A percentile compares a stretch with the other conserved stretches of the same genome.
phyloP scores from a whole-genome alignment of 1,140 invertebrate species.

The Scaptomyza graminum region DNA sequence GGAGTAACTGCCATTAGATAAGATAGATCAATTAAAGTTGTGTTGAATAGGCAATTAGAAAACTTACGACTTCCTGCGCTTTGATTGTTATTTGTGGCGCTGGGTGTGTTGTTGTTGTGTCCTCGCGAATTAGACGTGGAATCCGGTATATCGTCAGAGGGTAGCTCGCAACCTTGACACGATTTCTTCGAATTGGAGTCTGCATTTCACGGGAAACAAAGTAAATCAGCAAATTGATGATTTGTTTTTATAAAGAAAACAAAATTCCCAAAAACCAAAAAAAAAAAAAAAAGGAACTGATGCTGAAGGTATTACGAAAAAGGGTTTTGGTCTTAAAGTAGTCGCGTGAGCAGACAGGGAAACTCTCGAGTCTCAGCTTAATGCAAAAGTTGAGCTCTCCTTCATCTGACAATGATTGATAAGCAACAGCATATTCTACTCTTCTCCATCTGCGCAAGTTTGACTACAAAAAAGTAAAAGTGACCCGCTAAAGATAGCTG shows the following conservation, averaged over 20 bases:
- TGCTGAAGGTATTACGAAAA: slow-evolving; percentile 50
- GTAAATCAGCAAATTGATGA: slow-evolving; percentile 73
- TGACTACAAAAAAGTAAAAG: slow-evolving; percentile 71
- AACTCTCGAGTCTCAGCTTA: slow-evolving; percentile 1
- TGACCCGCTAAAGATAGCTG: slow-evolving; percentile 51
- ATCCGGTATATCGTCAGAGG: slow-evolving; percentile 89
- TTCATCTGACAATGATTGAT: slow-evolving; percentile 78
- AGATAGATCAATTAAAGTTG: slow-evolving; percentile 2
- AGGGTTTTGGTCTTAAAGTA: slow-evolving; percentile 60
- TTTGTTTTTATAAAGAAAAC: slow-evolving; percentile 56
- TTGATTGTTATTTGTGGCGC: slow-evolving; percentile 89
- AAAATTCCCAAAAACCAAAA: neutral
- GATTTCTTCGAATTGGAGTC: slow-evolving; percentile 89
- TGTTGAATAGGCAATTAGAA: neutral
- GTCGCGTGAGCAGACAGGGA: slow-evolving; percentile 25
- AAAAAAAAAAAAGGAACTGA: slow-evolving; percentile 37
- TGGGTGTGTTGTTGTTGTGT: slow-evolving; percentile 90
- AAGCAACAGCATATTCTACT: slow-evolving; percentile 75
- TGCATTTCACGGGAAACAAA: slow-evolving; percentile 58
- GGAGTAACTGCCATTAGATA: slow-evolving; percentile 65
- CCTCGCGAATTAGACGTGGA: slow-evolving; percentile 87
- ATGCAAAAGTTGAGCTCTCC: slow-evolving; percentile 63
- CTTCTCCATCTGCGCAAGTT: slow-evolving; percentile 59
- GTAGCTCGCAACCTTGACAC: slow-evolving; percentile 94
- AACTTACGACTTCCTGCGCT: slow-evolving; percentile 82